Evolutionary conservation across 2,797 vertebrate species (phyloP), one percentile per base, ranked within the genome.

Genomic region (Sebastolobus alascanus): DNA sequence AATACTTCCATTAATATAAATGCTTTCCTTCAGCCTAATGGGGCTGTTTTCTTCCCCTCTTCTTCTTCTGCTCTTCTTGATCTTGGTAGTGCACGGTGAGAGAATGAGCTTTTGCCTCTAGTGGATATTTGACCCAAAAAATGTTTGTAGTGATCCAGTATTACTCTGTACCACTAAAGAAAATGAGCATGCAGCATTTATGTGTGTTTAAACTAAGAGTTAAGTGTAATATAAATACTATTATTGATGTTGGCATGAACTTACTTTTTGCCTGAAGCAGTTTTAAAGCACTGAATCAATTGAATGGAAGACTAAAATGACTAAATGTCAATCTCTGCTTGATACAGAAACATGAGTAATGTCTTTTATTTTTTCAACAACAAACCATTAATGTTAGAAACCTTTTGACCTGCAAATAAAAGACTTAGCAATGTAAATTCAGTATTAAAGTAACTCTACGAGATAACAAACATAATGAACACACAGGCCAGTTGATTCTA

Each of bases 51-150:
- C 60, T 84, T 68, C 69, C 59, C 82, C 60, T 80, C 61, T 65
- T 83, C 61, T 65, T 83, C 56, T 76, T 76, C 78, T 87, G 66
- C 82, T 86, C 52, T 60, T 87, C 83, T 84, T 88, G 58, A 59
- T 80, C 80, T 88, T 75, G 40, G 56, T 89, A 89, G 83, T 91
- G 89, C 87, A 76, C 78, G 83, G 77, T 93, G 88, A 90, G 87
- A 89, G 87, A 94, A 91, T 93, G 90, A 90, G 91, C 91, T 88
- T 93, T 79, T 87, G 84, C 85, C 82, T 91, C 72, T 70, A 64
- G 29, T 74, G 68, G 77, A 86, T 74, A 63, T 66, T 79, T 82
- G 18, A 14, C 66, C 64, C 72, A 46, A 8, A 37, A 31, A 68
- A 27, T 75, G 20, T 86, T 73, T 84, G 55, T 25, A 61, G 66